Conservation (phyloP, 2,113 vertebrate species). For the Mesoclemmys tuberculata region DNA sequence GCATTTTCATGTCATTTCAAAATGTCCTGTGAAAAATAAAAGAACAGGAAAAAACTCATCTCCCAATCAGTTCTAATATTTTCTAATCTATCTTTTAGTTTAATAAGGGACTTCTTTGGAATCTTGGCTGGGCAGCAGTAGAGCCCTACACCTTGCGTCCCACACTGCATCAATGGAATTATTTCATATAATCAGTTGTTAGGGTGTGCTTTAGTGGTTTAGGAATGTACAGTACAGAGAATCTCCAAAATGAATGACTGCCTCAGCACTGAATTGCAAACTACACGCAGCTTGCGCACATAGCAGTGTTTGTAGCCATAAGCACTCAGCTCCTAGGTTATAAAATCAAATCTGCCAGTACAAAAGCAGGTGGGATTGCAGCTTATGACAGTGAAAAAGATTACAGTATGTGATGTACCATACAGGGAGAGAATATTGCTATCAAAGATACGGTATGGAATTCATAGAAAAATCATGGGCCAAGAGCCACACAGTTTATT, state of each 20-base stretch:
- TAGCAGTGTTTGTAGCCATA: not conserved
- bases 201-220: not conserved
- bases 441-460: not conserved
- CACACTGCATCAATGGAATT: fast-evolving
- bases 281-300: not conserved
- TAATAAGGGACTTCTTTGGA: not conserved
- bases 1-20: not conserved
- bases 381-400: not conserved
- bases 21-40: not conserved
- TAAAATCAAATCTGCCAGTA: not conserved
- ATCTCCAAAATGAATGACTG: fast-evolving
- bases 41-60: not conserved
- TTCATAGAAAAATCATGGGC: not conserved
- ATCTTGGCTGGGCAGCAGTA: conserved; percentile 19
- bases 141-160: not conserved
- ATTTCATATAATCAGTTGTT: not conserved
- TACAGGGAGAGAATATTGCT: not conserved
- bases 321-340: not conserved
- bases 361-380: not conserved
- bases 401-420: not conserved
- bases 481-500: not conserved
- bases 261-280: fast-evolving
- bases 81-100: not conserved
- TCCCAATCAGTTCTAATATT: not conserved
- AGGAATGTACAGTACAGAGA: not conserved